Conservation (phyloP, 2,113 vertebrate genomes). For the Pelvicachromis taeniatus region DNA sequence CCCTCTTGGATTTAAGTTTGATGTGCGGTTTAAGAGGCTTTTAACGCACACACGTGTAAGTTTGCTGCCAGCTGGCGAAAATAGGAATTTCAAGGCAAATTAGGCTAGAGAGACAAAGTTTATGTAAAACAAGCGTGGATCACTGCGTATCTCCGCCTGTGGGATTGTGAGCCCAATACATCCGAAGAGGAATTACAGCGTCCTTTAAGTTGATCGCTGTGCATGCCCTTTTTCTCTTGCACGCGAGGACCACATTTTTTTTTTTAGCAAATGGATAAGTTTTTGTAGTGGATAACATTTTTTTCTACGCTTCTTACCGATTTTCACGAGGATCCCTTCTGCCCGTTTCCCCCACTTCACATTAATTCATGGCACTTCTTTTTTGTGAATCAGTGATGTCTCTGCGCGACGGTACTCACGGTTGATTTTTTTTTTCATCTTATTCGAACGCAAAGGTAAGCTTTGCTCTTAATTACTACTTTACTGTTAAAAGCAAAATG, state of each 20-base stretch:
- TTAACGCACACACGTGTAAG: conserved; percentile 25
- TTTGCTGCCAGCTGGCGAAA: conserved; percentile 1
- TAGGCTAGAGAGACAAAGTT: conserved; percentile 58
- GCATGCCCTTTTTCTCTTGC: conserved; percentile 19
- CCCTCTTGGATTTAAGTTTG: conserved; percentile 60
- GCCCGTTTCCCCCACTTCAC: conserved; percentile 53
- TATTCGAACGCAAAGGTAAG: conserved; percentile 67
- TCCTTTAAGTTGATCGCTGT: conserved; percentile 56
- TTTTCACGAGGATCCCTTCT: conserved; percentile 59
- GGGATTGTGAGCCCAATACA: conserved; percentile 62
- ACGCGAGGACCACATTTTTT: conserved; percentile 52
- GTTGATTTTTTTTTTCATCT: conserved; percentile 60
- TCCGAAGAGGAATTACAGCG: conserved; percentile 71
- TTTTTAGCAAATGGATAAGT: conserved; percentile 68
- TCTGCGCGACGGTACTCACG: conserved; percentile 68
- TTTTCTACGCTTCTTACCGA: conserved; percentile 43
- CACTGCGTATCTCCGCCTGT: conserved; percentile 59
- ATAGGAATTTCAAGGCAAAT: conserved; percentile 14
- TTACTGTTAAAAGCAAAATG: not conserved
- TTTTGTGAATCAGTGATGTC: conserved; percentile 71
- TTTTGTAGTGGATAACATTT: conserved; percentile 71
- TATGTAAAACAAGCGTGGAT: conserved; percentile 64
- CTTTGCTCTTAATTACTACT: not conserved
- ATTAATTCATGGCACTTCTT: conserved; percentile 69
- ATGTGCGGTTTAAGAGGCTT: conserved; percentile 20